A percentile compares a stretch with the other conserved stretches of the same genome.
Evolutionary conservation across 2,113 vertebrate genomes (phyloP).

Genomic region (Oceanites oceanicus): DNA sequence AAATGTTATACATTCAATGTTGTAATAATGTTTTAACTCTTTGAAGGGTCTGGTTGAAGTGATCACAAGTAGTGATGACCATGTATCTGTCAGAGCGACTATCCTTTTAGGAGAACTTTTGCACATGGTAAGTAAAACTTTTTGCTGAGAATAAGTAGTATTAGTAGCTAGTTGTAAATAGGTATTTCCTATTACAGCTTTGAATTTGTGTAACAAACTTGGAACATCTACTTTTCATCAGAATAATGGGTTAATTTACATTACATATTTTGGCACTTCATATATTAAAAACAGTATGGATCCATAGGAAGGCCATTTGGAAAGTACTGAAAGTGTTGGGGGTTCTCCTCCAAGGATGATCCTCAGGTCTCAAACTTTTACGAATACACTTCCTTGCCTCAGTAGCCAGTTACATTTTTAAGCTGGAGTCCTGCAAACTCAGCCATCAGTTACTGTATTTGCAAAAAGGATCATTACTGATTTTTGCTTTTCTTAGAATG

Average conservation of each 20-base stretch:
- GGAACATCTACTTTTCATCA: neutral
- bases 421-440: neutral
- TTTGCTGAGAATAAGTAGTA: neutral
- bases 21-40: conserved; percentile 1
- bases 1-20: neutral
- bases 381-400: neutral
- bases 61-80: conserved; percentile 91
- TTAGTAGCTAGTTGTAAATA: neutral
- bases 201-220: neutral
- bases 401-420: neutral
- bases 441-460: neutral
- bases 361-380: neutral
- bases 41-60: conserved; percentile 94
- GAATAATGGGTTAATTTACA: neutral
- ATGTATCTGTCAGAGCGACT: conserved; percentile 87
- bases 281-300: neutral
- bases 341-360: neutral
- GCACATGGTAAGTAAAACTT: conserved; percentile 86
- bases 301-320: neutral
- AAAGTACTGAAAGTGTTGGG: neutral
- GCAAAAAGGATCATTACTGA: neutral
- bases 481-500: neutral
- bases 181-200: neutral
- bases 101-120: conserved; percentile 92
- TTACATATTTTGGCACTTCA: neutral